Conservation (phyloP, 1,140 invertebrate genomes). For the Bombus picipes region DNA sequence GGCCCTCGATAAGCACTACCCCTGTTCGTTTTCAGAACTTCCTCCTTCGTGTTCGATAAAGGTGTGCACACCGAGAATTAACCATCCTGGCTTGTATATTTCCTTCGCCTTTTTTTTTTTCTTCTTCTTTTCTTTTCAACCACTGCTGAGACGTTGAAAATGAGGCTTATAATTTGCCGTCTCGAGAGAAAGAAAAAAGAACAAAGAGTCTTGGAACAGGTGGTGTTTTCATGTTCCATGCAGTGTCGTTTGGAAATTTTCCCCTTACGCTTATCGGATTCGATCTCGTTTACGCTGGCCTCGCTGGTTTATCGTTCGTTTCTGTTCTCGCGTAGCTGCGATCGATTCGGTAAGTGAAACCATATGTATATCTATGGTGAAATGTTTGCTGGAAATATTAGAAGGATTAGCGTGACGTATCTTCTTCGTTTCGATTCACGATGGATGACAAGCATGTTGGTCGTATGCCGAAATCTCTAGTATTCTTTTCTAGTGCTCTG, state of each 20-base stretch:
- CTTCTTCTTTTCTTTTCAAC: too few species aligned
- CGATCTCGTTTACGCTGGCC: background rate
- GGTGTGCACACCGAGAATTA: background rate
- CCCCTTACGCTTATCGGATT: background rate
- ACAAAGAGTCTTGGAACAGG: background rate
- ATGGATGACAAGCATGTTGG: background rate
- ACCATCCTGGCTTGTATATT: background rate
- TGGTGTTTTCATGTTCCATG: background rate
- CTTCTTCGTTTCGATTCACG: background rate
- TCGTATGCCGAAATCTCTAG: too few species aligned
- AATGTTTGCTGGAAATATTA: background rate
- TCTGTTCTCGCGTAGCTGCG: background rate
- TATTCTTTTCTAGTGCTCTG: too few species aligned
- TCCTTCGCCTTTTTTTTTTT: background rate
- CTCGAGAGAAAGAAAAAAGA: background rate
- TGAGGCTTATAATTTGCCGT: background rate
- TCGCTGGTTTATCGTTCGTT: background rate
- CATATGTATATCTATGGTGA: background rate
- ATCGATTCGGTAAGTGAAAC: background rate
- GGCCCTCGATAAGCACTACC: slow-evolving; percentile 7
- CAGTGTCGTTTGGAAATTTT: background rate
- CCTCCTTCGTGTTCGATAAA: background rate
- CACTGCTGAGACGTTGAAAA: background rate
- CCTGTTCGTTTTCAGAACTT: background rate
- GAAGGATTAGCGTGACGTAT: background rate